Evolutionary conservation across 2,797 vertebrate genomes (phyloP).

Genomic region (Vultur gryphus): DNA sequence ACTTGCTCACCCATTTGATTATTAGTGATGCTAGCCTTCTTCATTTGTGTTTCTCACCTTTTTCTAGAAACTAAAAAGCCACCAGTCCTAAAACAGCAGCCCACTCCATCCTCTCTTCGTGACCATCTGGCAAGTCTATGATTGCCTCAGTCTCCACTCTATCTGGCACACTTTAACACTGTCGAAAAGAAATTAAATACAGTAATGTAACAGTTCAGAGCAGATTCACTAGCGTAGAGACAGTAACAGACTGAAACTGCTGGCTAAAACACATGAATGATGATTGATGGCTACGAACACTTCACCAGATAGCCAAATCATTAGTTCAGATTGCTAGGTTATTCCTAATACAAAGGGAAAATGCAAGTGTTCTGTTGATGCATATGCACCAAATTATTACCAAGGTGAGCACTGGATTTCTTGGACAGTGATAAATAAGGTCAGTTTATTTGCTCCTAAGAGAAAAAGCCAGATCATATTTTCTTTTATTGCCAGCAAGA

Average conservation of each 20-base stretch:
- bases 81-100: background rate
- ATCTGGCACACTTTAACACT: background rate
- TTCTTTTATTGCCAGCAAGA: background rate
- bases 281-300: background rate
- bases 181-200: background rate
- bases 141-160: background rate
- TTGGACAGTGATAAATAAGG: background rate
- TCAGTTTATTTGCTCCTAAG: background rate
- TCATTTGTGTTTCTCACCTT: background rate
- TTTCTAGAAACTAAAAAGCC: background rate
- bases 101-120: background rate
- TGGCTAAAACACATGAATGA: background rate
- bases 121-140: background rate
- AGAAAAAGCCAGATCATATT: background rate
- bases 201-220: background rate
- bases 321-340: background rate
- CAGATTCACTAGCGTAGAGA: background rate
- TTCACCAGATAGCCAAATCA: background rate
- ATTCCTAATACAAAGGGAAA: background rate
- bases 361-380: background rate
- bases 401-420: background rate
- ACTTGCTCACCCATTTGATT: background rate
- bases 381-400: background rate
- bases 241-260: background rate
- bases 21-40: background rate